Conservation (phyloP, 1,140 invertebrate species). For the Achatina immaculata region DNA sequence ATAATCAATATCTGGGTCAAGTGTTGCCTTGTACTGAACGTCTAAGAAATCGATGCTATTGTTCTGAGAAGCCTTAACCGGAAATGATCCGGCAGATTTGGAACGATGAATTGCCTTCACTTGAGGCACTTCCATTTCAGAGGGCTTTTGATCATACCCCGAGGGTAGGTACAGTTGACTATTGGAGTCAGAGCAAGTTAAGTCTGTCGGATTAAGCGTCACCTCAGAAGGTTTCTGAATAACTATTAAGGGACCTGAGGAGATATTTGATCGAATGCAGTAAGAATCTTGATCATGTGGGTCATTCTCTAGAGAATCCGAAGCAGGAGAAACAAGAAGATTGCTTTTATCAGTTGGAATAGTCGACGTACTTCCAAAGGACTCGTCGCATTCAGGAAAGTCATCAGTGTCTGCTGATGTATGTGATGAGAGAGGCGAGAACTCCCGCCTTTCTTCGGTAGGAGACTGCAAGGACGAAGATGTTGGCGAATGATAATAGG, state of each 20-base stretch:
- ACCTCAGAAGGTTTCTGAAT: neutral
- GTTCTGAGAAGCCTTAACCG: neutral
- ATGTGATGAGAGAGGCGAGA: constrained; percentile 3
- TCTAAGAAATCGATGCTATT: neutral
- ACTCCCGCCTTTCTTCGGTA: constrained; percentile 12
- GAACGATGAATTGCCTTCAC: neutral
- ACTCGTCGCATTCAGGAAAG: neutral
- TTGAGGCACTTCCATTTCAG: neutral
- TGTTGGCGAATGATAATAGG: constrained; percentile 1
- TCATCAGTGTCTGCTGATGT: constrained; percentile 20
- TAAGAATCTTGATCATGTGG: neutral
- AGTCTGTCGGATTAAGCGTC: neutral
- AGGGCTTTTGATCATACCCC: neutral
- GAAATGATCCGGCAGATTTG: neutral
- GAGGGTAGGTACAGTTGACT: neutral
- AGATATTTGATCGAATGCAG: neutral
- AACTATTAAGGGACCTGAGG: neutral
- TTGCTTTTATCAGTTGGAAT: neutral
- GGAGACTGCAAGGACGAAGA: neutral
- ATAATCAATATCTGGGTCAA: neutral
- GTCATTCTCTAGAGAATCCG: neutral
- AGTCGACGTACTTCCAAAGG: neutral
- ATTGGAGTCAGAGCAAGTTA: neutral
- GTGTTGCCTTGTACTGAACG: neutral
- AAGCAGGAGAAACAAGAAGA: neutral